Base-by-base conservation (phyloP, 2,113 vertebrate species). In the Lanius collurio region DNA sequence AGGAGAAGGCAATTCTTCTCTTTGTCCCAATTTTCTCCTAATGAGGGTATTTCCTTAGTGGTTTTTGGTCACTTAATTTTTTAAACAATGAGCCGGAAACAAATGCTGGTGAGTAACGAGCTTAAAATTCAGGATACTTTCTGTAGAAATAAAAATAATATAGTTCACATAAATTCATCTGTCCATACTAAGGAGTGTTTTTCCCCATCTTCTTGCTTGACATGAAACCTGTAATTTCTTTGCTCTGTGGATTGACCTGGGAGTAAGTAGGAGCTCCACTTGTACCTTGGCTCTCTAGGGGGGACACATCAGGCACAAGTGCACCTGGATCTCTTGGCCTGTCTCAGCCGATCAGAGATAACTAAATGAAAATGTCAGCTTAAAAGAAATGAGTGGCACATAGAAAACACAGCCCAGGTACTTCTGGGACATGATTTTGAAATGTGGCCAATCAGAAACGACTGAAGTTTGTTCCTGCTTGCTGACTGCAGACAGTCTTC, bases 281-380 rank as follows among this genome's bases (percentile, higher is more conserved):
- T 62, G 20, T 44, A 18, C 1, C 3, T 39, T 69, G 9, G 1
- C n/a, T 91, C 77, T 78, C 80, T n/a, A 35, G 27, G 19, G n/a
- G 39, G n/a, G 20, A 68, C 30, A 16, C 83, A 52, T 68, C 56
- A 83, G 80, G 55, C 86, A 71, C 46, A 92, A 94, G 42, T 60
- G 35, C n/a, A 89, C n/a, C 26, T 95, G 93, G 67, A 46, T 83
- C 71, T 90, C 84, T 55, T 95, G 83, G 67, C 87, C 65, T 96
- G 63, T 97, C 90, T 77, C 69, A 96, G 83, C n/a, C 31, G 80
- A 83, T 96, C 67, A 76, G 30, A 93, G 82, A 69, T 77, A 97
- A 81, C 76, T 77, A 82, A 90, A 92, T 82, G 64, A 91, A 95
- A 92, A 94, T 85, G 55, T 87, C 86, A 91, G 52, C 70, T 95